phyloP scores from a whole-genome alignment of 2,888 invertebrate genomes.

The Drosophila histrio region DNA sequence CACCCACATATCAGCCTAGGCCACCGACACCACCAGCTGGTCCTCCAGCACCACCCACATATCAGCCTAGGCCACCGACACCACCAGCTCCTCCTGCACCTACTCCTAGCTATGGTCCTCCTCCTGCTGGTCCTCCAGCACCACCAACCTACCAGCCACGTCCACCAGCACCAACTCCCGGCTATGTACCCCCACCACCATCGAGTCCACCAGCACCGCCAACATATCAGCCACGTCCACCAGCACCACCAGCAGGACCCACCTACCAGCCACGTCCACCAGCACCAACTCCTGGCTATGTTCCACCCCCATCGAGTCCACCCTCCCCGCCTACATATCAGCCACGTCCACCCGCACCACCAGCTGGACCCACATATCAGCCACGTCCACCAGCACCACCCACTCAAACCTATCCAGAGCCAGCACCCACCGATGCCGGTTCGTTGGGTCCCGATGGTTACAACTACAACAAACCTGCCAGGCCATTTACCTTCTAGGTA shows the following conservation, averaged over 20 bases:
- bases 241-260: conserved; percentile 23
- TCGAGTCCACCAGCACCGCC: conserved; percentile 28
- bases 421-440: conserved; percentile 67
- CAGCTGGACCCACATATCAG: conserved; percentile 43
- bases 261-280: conserved; percentile 19
- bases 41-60: conserved; percentile 40
- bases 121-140: conserved; percentile 29
- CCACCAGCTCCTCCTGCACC: conserved; percentile 36
- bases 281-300: conserved; percentile 48
- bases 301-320: conserved; percentile 3
- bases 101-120: conserved; percentile 29
- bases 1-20: conserved; percentile 41
- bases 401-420: conserved; percentile 37
- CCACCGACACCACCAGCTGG: conserved; percentile 30
- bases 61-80: conserved; percentile 54
- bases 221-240: conserved; percentile 13
- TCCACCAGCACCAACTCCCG: conserved; percentile 46
- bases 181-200: conserved; percentile 24
- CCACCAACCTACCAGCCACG: conserved; percentile 54
- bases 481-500: conserved; percentile 80
- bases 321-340: conserved; percentile 41
- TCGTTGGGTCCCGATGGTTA: conserved; percentile 83
- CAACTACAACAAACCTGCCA: conserved; percentile 83
- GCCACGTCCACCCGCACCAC: conserved; percentile 47
- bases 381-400: conserved; percentile 46